These are phyloP conservation scores for Ophion slaviceki DNA, from an alignment of 2,888 invertebrate genomes.

Conservation along the genomic window DNA sequence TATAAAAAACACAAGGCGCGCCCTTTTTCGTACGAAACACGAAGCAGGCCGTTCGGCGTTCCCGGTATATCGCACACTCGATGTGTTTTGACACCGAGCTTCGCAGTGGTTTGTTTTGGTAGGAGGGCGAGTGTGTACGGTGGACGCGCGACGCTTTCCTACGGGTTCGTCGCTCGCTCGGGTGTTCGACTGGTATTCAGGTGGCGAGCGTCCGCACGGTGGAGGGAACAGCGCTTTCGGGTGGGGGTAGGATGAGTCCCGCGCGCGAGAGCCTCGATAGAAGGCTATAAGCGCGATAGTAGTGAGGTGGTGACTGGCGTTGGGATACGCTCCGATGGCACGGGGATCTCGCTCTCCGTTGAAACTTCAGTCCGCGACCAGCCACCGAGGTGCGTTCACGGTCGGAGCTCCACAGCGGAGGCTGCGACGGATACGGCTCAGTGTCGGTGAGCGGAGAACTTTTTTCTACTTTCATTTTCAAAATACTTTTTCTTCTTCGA, in stretches of 20 bases:
- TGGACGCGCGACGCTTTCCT: not conserved
- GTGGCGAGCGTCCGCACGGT: not conserved
- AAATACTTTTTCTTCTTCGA: not conserved
- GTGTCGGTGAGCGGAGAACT: slow-evolving; percentile 60
- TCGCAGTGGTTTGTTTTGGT: not conserved
- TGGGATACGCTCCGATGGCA: slow-evolving; percentile 72
- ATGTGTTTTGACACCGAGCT: not conserved
- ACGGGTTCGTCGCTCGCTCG: slow-evolving; percentile 27
- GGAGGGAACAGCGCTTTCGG: not conserved
- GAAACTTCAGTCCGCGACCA: slow-evolving; percentile 82
- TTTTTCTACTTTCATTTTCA: not conserved
- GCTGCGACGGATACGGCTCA: slow-evolving; percentile 70
- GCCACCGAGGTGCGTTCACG: slow-evolving; percentile 79
- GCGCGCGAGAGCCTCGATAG: slow-evolving; percentile 36
- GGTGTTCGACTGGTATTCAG: slow-evolving; percentile 26
- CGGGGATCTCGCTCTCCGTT: slow-evolving; percentile 71
- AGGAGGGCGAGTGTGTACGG: not conserved
- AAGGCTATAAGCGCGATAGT: slow-evolving; percentile 34
- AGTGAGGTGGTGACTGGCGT: slow-evolving; percentile 66
- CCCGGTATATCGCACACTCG: not conserved
- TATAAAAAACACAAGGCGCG: not conserved
- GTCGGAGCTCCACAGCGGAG: slow-evolving; percentile 76
- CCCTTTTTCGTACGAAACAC: not conserved
- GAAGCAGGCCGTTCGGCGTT: not conserved
- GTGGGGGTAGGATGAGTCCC: slow-evolving; percentile 28